phyloP scores from a whole-genome alignment of 2,113 vertebrate species.

The Rana temporaria region DNA sequence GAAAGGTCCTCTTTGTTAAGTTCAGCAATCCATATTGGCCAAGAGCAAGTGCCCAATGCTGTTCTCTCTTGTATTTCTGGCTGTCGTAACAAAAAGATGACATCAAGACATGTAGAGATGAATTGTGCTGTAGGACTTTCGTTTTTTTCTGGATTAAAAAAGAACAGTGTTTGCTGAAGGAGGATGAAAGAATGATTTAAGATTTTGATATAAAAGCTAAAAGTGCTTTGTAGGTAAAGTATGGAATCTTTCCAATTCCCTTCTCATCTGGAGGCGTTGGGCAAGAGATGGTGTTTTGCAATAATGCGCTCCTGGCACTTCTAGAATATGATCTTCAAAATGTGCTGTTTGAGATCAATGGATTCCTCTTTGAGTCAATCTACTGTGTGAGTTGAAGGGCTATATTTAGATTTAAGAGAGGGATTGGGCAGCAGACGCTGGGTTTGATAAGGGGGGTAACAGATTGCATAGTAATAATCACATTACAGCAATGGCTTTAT shows the following conservation, averaged over 20 bases:
- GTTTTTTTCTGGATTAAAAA: too few relatives aligned
- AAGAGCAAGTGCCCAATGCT: too few relatives aligned
- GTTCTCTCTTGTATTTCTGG: too few relatives aligned
- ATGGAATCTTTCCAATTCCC: slow-evolving; percentile 10
- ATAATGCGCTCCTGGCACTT: slow-evolving; percentile 18
- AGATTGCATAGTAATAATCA: slow-evolving; percentile 6
- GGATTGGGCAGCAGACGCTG: neutral
- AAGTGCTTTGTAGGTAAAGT: neutral
- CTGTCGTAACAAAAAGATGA: too few relatives aligned
- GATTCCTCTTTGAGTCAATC: slow-evolving; percentile 6
- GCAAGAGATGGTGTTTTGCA: neutral
- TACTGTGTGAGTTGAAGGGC: slow-evolving; percentile 15
- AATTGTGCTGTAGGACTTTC: too few relatives aligned
- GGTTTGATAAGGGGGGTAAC: slow-evolving; percentile 12
- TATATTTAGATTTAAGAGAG: slow-evolving; percentile 36
- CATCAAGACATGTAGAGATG: too few relatives aligned
- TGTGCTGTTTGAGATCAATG: slow-evolving; percentile 28
- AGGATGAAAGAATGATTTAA: slow-evolving; percentile 33
- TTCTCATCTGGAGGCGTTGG: slow-evolving; percentile 7
- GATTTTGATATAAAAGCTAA: slow-evolving; percentile 6
- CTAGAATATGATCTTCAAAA: slow-evolving; percentile 43
- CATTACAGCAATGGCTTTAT: neutral
- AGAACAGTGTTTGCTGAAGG: too few relatives aligned
- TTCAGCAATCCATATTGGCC: too few relatives aligned
- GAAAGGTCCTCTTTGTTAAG: too few relatives aligned